These are phyloP conservation scores for Ranitomeya variabilis DNA, from an alignment of 2,113 vertebrate species.

Conservation along the genomic window DNA sequence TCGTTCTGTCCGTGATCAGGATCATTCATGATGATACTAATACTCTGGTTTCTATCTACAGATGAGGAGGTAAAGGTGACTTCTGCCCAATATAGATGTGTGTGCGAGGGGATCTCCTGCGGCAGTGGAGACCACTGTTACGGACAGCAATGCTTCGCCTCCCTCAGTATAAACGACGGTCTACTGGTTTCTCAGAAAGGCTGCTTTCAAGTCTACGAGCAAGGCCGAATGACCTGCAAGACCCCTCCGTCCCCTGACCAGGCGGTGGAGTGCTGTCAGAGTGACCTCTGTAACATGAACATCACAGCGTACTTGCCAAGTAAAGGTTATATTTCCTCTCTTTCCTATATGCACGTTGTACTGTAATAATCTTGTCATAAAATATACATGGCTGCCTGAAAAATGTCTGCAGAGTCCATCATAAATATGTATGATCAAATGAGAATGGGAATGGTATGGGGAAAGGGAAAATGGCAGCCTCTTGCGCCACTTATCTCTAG, in stretches of 20 bases:
- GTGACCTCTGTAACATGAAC: slow-evolving; percentile 93
- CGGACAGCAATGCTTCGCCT: slow-evolving; percentile 93
- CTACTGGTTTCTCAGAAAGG: slow-evolving; percentile 89
- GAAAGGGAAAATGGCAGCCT: no score
- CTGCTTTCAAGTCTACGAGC: slow-evolving; percentile 94
- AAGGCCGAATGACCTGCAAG: slow-evolving; percentile 94
- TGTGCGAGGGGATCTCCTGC: slow-evolving; percentile 93
- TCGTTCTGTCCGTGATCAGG: neutral
- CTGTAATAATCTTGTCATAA: neutral
- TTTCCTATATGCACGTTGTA: neutral
- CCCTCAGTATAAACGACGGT: slow-evolving; percentile 83
- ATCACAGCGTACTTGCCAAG: slow-evolving; percentile 86
- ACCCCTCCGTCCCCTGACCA: slow-evolving; percentile 92
- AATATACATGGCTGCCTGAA: no score
- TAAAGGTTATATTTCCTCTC: slow-evolving; percentile 76
- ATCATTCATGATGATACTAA: neutral
- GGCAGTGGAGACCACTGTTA: slow-evolving; percentile 82
- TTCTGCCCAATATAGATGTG: slow-evolving; percentile 83
- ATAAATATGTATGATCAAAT: no score
- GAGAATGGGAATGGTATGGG: no score
- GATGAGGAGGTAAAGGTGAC: slow-evolving; percentile 77
- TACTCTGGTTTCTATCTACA: slow-evolving; percentile 60
- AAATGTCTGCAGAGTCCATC: no score
- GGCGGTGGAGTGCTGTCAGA: slow-evolving; percentile 93
- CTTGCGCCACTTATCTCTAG: neutral